Evolutionary conservation across 2,888 invertebrate genomes (phyloP).

Genomic region (Lepas anatifera): DNA sequence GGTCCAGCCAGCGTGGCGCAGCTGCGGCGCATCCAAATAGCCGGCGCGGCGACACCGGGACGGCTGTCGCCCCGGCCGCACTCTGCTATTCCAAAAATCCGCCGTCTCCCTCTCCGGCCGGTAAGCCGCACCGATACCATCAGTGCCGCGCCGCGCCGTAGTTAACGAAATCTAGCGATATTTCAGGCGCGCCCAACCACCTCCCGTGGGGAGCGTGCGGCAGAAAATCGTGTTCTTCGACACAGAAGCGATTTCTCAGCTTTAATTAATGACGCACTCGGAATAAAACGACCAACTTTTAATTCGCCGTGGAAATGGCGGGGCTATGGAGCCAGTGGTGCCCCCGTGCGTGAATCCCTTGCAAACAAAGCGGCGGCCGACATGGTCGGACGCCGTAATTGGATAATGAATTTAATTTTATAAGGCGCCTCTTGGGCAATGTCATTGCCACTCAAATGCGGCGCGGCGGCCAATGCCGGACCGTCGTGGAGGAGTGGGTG

Average conservation of each 20-base stretch:
- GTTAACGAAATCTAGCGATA: not conserved
- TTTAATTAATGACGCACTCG: conserved; percentile 7
- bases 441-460: too few relatives aligned
- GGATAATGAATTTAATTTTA: not conserved
- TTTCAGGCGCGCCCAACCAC: not conserved
- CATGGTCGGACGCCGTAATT: not conserved
- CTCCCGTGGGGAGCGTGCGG: not conserved
- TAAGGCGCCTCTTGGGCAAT: too few relatives aligned
- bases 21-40: not conserved
- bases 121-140: not conserved
- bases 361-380: not conserved
- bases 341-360: not conserved
- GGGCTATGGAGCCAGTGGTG: not conserved
- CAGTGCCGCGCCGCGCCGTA: not conserved
- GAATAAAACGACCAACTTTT: not conserved
- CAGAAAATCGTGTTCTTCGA: not conserved
- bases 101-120: not conserved
- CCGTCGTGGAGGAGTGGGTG: too few relatives aligned
- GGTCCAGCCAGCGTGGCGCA: not conserved
- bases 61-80: too few relatives aligned
- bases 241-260: not conserved
- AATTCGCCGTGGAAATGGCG: not conserved
- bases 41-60: too few relatives aligned
- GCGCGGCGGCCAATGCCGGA: not conserved
- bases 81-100: too few relatives aligned